phyloP scores from a whole-genome alignment of 35 echinoderm and acorn worm species.

The Patiria miniata region DNA sequence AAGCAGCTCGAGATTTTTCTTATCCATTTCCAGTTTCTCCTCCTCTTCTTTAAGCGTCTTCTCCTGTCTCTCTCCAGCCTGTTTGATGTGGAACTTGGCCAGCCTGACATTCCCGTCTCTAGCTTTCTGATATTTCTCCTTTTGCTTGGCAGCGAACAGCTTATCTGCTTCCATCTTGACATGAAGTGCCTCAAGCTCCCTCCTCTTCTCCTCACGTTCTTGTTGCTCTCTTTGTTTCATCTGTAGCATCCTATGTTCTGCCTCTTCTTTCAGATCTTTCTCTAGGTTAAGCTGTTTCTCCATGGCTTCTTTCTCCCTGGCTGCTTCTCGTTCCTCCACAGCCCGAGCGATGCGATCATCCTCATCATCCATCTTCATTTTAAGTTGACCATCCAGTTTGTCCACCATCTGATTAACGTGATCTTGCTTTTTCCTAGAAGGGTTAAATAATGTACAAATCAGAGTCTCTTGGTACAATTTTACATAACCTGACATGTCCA shows the following conservation, averaged over 20 bases:
- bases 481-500: too few relatives aligned
- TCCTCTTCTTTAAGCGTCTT: background rate
- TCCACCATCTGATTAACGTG: conserved; percentile 79
- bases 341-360: conserved; percentile 83
- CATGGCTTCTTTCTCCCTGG: conserved; percentile 59
- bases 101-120: conserved; percentile 48
- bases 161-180: conserved; percentile 84
- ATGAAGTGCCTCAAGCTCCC: conserved; percentile 63
- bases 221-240: conserved; percentile 83
- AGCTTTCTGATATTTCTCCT: conserved; percentile 62
- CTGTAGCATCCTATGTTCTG: conserved; percentile 67
- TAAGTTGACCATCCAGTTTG: conserved; percentile 75
- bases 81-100: conserved; percentile 67
- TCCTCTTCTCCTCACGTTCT: conserved; percentile 65
- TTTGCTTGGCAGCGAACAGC: conserved; percentile 78
- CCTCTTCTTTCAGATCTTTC: conserved; percentile 47
- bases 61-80: conserved; percentile 63
- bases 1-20: conserved; percentile 82
- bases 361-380: conserved; percentile 84
- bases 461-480: too few relatives aligned
- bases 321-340: conserved; percentile 69
- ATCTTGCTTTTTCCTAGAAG: conserved; percentile 90
- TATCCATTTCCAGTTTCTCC: conserved; percentile 83
- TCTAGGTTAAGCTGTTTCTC: conserved; percentile 70
- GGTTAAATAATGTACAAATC: too few relatives aligned